phyloP scores from a whole-genome alignment of 2,113 vertebrate species.

The Corythoichthys intestinalis region DNA sequence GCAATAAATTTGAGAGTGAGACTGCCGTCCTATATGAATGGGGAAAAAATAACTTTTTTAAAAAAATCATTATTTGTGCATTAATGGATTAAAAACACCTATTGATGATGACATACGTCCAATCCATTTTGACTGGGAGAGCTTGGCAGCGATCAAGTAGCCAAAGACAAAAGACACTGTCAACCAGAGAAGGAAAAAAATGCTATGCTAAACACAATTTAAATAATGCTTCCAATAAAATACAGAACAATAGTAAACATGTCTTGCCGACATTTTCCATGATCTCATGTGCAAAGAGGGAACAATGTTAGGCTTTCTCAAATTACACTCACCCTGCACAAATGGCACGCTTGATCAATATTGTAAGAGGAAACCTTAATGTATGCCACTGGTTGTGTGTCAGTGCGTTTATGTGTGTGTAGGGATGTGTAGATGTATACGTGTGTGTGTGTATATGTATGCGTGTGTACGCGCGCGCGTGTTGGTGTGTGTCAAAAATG shows the following conservation, averaged over 20 bases:
- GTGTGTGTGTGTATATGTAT: constrained; percentile 12
- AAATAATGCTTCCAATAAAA: background rate
- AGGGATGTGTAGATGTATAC: constrained; percentile 42
- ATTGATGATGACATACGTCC: no score
- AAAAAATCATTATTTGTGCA: no score
- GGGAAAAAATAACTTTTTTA: no score
- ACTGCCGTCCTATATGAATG: no score
- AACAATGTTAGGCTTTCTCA: constrained; percentile 43
- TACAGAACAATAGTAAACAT: background rate
- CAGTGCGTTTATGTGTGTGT: constrained; percentile 4
- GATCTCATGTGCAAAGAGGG: constrained; percentile 4
- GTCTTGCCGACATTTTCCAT: background rate
- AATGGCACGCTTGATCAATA: constrained; percentile 58
- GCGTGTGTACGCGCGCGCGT: background rate
- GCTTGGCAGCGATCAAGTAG: no score
- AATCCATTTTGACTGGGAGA: no score
- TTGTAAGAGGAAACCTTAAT: constrained; percentile 63
- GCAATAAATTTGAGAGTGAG: no score
- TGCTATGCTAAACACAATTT: background rate
- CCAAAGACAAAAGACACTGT: no score
- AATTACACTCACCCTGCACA: constrained; percentile 55
- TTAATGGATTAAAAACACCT: no score
- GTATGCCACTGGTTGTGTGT: constrained; percentile 26
- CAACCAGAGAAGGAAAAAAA: background rate
- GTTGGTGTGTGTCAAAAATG: constrained; percentile 41